These are phyloP conservation scores for Cliona cf. orientalis DNA, from an alignment of 37 sponge, comb jelly and placozoan species.

Conservation along the genomic window DNA sequence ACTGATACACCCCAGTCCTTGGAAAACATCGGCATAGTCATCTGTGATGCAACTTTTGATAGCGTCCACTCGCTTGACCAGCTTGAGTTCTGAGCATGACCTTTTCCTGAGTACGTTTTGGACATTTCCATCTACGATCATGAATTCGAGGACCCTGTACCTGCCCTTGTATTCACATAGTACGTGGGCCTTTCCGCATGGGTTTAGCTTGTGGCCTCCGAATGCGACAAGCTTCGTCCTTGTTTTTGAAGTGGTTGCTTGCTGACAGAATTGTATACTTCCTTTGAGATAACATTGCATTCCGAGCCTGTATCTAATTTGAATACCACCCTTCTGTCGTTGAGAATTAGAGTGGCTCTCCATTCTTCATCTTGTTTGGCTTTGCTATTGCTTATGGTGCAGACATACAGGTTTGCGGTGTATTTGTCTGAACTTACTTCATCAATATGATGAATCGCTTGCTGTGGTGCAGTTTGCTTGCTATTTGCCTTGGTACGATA, in stretches of 20 bases:
- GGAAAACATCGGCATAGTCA: conserved; percentile 24
- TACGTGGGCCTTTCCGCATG: conserved; percentile 14
- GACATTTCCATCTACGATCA: conserved; percentile 20
- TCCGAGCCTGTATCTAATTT: conserved; percentile 52
- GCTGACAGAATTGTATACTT: conserved; percentile 10
- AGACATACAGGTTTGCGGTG: not conserved
- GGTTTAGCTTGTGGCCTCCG: conserved; percentile 13
- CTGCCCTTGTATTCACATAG: conserved; percentile 28
- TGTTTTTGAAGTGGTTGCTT: conserved; percentile 6
- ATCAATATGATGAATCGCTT: not conserved
- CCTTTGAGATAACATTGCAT: conserved; percentile 46
- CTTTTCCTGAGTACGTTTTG: conserved; percentile 8
- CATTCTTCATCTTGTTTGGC: no score
- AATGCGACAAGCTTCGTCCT: conserved; percentile 30
- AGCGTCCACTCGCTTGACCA: conserved; percentile 21
- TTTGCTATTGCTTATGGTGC: not conserved
- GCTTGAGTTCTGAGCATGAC: conserved; percentile 3
- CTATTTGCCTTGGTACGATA: no score
- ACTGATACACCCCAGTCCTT: conserved; percentile 22
- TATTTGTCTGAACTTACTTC: not conserved
- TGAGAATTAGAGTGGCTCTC: not conserved
- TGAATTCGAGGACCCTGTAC: not conserved
- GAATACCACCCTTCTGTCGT: not conserved
- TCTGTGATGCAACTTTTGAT: not conserved
- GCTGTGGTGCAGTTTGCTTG: not conserved